Conservation (phyloP, 1,140 invertebrate species). For the Stenopsyche tienmushanensis region DNA sequence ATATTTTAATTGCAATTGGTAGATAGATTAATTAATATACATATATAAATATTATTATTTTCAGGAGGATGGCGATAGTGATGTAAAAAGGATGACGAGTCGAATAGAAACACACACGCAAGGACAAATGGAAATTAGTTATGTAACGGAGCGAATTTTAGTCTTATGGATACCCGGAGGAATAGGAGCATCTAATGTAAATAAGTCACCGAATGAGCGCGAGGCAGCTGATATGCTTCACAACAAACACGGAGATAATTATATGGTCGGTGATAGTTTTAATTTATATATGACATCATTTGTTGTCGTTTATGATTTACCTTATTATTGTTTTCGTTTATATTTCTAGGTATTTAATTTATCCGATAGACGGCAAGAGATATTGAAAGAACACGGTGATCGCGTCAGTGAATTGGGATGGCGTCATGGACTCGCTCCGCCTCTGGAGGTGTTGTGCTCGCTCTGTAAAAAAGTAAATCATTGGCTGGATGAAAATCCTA, state of each 20-base stretch:
- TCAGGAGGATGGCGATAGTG: conserved; percentile 19
- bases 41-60: conserved; percentile 7
- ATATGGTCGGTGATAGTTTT: conserved; percentile 81
- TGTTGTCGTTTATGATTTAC: not conserved
- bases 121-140: conserved; percentile 74
- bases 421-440: conserved; percentile 83
- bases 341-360: conserved; percentile 79
- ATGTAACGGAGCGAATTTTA: conserved; percentile 86
- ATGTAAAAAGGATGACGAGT: conserved; percentile 8
- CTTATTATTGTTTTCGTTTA: conserved; percentile 13
- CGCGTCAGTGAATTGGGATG: conserved; percentile 77
- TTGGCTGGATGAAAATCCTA: conserved; percentile 78
- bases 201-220: conserved; percentile 61
- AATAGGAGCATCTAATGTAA: conserved; percentile 53
- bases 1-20: not conserved
- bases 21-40: not conserved
- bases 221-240: conserved; percentile 83
- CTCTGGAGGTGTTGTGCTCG: conserved; percentile 83
- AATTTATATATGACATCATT: too few relatives aligned
- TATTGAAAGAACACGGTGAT: conserved; percentile 43
- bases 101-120: conserved; percentile 44
- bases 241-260: conserved; percentile 84
- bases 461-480: conserved; percentile 92
- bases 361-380: conserved; percentile 60
- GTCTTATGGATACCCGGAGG: conserved; percentile 71